These are phyloP conservation scores for Raja brachyura DNA, from an alignment of 2,113 vertebrate species.

Conservation along the genomic window DNA sequence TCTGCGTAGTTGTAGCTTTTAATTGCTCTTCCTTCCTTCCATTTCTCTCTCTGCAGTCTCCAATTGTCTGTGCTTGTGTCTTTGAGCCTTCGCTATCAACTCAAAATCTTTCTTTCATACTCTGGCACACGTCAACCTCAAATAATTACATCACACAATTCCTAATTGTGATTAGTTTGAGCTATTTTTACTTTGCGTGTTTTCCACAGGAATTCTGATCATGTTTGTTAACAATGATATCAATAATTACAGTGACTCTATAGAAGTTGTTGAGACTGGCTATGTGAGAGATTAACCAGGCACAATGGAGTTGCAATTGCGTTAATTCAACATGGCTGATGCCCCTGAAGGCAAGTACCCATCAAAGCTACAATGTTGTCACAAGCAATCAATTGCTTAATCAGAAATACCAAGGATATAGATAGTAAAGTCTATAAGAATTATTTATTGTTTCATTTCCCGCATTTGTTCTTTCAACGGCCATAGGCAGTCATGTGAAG, in stretches of 20 bases:
- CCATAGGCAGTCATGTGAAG: not conserved
- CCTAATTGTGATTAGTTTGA: not conserved
- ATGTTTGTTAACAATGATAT: not conserved
- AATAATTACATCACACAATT: not conserved
- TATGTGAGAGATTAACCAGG: not conserved
- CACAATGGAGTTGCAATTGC: not conserved
- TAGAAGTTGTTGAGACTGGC: not conserved
- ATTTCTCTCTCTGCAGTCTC: not conserved
- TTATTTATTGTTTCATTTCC: not conserved
- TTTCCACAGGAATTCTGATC: not conserved
- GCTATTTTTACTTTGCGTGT: not conserved
- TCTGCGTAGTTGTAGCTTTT: not conserved
- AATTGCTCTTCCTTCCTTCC: not conserved
- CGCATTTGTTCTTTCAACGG: not conserved
- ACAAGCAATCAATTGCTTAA: constrained; percentile 6
- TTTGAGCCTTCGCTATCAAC: not conserved
- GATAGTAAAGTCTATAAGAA: not conserved
- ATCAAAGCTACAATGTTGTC: constrained; percentile 19
- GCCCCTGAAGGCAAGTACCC: not conserved
- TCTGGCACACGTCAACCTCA: not conserved
- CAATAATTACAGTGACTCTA: not conserved
- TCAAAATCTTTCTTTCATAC: too few species aligned
- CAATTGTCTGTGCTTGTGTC: not conserved
- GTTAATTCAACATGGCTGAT: not conserved
- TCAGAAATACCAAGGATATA: not conserved